Evolutionary conservation across 2,113 vertebrate genomes (phyloP), one percentile per base, ranked within the genome.

Genomic region (Hyperopisus bebe): DNA sequence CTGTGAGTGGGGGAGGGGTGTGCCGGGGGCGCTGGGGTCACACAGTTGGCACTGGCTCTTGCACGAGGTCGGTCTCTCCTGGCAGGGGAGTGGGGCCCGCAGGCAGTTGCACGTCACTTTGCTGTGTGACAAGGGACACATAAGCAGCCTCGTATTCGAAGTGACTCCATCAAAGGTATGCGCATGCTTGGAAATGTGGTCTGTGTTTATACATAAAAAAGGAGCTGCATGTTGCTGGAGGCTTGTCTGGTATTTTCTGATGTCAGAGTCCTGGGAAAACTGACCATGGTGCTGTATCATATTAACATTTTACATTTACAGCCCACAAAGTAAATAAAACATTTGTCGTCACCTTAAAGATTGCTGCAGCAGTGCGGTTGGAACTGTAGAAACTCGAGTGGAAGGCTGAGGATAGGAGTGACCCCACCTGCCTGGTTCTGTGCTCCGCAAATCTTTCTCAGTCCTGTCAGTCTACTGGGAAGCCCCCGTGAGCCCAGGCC

Each of bases 91-190:
- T 86, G 90, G 77, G 88, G 91, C 42, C 92, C 87, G 88, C 74
- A 80, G 77, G 91, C 89, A 80, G 31, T 89, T 4, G 83, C 89
- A 89, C 90, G 15, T 70, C 74, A 83, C 89, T 88, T 5, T 82
- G 85, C 90, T 62, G 62, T 90, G 90, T 92, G 80, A 87, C 88
- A 44, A 80, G 53, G 70, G 42, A 92, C 89, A 91, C 92, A 94
- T n/a, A 94, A 95, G 89, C 47, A 84, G 91, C 93, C 90, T 93
- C 86, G 91, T 94, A 92, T 93, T 94, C 91, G 94, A 94, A 94
- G 91, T 89, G 83, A 24, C 85, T 90, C 11, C 11, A 90, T 92
- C 89, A 93, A 92, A 93, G 92, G 90, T 55, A 55, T 74, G 70
- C 87, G 27, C 90, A 21, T 90, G 90, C 90, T 91, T 90, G 87